Evolutionary conservation across 2,113 vertebrate species (phyloP), one percentile per base, ranked within the genome.

Genomic region (Upupa epops): DNA sequence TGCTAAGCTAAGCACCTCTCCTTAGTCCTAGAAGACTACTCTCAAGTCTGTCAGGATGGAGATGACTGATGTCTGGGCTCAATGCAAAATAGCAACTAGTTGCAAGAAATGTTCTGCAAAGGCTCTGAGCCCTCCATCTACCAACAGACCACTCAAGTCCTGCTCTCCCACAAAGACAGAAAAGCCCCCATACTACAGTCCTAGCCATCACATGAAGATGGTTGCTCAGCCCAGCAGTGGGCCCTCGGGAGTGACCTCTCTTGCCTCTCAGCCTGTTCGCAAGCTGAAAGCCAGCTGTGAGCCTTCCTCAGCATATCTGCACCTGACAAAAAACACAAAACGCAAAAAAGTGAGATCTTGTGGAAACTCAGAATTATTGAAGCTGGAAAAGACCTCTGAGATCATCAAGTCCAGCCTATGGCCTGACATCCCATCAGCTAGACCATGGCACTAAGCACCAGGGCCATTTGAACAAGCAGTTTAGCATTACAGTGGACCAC

Each of bases 111-210:
- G 9, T 21, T 16, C 36, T 72, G 54, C 34, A 68, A 56, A 37
- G 60, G 40, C 46, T 65, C 52, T 40, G 25, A 42, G 24, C 28
- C 3, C 34, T 68, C n/a, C 61, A 73, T 21, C 18, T 31, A 34
- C 32, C 0, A 0, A n/a, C 31, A 56, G n/a, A 32, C 6, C 6
- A 6, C 46, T 63, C 37, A 37, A 37, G 4, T 15, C 55, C 34
- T 51, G 51, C 60, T 29, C 22, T 60, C 32, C n/a, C 28, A 22
- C 55, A 55, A 16, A 25, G 32, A 12, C 24, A 54, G 22, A 21
- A 16, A 8, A 64, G 31, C 29, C 5, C 24, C 10, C 51, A 10
- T 5, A 3, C 7, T 24, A 19, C 58, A 36, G 59, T 51, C 29
- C 13, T 7, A 14, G 26, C 3, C 46, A 16, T 2, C 55, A 17